A percentile compares a stretch with the other conserved stretches of the same genome.
Evolutionary conservation across 2,888 invertebrate species (phyloP).

Genomic region (Margaritifera margaritifera): DNA sequence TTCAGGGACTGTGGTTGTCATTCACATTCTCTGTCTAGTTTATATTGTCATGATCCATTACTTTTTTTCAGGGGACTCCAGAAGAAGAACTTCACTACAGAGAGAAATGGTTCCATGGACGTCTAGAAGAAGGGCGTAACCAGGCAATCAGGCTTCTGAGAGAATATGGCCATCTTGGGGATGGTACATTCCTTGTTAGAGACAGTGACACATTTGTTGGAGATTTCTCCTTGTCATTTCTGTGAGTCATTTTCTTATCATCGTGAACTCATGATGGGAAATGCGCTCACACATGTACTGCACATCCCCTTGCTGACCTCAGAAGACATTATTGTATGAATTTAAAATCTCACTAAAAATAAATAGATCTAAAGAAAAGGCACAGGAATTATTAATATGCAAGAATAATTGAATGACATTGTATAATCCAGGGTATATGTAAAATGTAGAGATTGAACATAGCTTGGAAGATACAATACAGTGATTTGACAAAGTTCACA

Average conservation of each 20-base stretch:
- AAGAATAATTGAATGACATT: no score
- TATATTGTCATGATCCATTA: background rate
- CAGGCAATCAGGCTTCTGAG: conserved; percentile 56
- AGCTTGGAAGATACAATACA: no score
- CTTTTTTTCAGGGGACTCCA: conserved; percentile 40
- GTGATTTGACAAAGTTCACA: no score
- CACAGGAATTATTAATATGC: no score
- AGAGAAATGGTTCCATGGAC: conserved; percentile 67
- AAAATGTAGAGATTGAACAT: no score
- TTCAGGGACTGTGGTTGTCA: no score
- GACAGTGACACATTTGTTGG: conserved; percentile 96
- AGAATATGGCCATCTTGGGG: conserved; percentile 57
- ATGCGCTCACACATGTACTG: no score
- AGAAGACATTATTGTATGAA: no score
- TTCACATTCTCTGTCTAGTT: background rate
- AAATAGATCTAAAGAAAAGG: no score
- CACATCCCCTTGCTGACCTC: no score
- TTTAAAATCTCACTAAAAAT: no score
- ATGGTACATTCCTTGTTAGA: conserved; percentile 78
- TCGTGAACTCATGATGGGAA: background rate
- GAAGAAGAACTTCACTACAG: conserved; percentile 65
- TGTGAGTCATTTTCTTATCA: conserved; percentile 75
- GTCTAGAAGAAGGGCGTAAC: conserved; percentile 55
- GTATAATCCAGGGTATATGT: no score
- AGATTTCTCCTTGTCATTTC: conserved; percentile 95